Evolutionary conservation across 2,888 invertebrate genomes (phyloP).

Genomic region (Theretra japonica): DNA sequence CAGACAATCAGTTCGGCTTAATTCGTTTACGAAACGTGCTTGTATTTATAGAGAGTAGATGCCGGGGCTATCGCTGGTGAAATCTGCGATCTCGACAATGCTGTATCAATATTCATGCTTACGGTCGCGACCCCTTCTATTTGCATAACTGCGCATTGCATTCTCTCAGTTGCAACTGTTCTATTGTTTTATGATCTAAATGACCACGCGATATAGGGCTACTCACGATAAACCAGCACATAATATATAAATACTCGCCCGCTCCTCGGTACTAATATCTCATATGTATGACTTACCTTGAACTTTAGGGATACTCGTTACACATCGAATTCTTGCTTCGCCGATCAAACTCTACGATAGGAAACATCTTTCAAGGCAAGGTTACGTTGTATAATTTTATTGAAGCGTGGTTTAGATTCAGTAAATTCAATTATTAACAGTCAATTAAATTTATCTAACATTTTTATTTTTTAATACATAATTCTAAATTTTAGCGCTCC

Average conservation of each 20-base stretch:
- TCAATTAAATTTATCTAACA: constrained; percentile 21
- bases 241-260: constrained; percentile 6
- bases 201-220: constrained; percentile 79
- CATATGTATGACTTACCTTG: constrained; percentile 16
- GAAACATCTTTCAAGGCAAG: constrained; percentile 30
- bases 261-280: not conserved
- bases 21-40: constrained; percentile 77
- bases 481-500: constrained; percentile 45
- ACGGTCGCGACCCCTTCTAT: constrained; percentile 81
- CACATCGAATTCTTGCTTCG: constrained; percentile 11
- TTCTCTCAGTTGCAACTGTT: constrained; percentile 79
- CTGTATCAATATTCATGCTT: constrained; percentile 83
- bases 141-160: constrained; percentile 83
- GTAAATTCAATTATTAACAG: constrained; percentile 30
- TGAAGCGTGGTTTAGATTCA: constrained; percentile 3
- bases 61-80: constrained; percentile 69
- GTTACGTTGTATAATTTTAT: constrained; percentile 34
- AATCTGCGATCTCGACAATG: constrained; percentile 81
- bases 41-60: constrained; percentile 63
- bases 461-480: constrained; percentile 37
- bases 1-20: constrained; percentile 69
- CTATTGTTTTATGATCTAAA: constrained; percentile 84
- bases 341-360: constrained; percentile 8
- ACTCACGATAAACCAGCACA: constrained; percentile 79
- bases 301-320: constrained; percentile 15